Evolutionary conservation across 1,140 invertebrate genomes (phyloP).

Genomic region (Diorhabda carinulata): DNA sequence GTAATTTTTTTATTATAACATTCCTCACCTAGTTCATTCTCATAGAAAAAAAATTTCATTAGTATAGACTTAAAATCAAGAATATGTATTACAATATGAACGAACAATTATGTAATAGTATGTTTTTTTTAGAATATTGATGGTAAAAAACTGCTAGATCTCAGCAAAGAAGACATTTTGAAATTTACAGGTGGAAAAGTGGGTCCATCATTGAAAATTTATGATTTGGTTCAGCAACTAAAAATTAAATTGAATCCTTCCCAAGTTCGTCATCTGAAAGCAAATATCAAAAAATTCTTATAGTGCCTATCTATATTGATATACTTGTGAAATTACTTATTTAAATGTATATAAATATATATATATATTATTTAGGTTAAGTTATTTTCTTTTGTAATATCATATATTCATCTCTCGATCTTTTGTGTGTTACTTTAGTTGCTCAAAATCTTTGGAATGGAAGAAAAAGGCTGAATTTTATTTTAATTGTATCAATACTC

Average conservation of each 20-base stretch:
- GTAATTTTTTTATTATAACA: too few species aligned
- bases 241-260: slow-evolving; percentile 78
- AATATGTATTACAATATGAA: neutral
- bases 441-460: slow-evolving; percentile 3
- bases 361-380: neutral
- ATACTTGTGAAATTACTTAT: neutral
- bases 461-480: too few species aligned
- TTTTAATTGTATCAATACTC: too few species aligned
- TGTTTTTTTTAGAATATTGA: slow-evolving; percentile 63
- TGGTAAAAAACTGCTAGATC: slow-evolving; percentile 70
- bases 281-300: slow-evolving; percentile 49
- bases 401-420: slow-evolving; percentile 12
- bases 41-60: too few species aligned
- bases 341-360: neutral
- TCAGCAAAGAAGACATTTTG: slow-evolving; percentile 87
- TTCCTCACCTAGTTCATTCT: too few species aligned
- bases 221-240: slow-evolving; percentile 82
- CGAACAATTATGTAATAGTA: neutral
- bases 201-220: slow-evolving; percentile 90
- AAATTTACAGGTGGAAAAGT: slow-evolving; percentile 88
- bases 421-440: slow-evolving; percentile 20
- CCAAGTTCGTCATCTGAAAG: slow-evolving; percentile 59
- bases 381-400: slow-evolving; percentile 11
- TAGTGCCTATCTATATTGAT: slow-evolving; percentile 40
- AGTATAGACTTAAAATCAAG: too few species aligned